Evolutionary conservation across 2,113 vertebrate genomes (phyloP), one percentile per base, ranked within the genome.

Genomic region (Nerophis lumbriciformis): DNA sequence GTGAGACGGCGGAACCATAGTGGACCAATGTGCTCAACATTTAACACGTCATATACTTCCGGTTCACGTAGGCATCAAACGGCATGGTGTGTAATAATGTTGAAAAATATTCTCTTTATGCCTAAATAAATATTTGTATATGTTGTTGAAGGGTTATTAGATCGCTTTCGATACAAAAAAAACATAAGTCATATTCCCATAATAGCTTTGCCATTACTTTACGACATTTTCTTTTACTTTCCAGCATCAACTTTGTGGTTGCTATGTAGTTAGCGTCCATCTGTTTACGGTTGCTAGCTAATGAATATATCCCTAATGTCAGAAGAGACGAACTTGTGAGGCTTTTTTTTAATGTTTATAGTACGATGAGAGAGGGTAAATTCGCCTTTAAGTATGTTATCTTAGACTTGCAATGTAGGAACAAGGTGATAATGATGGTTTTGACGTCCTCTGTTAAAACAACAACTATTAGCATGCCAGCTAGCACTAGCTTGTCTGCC

Each of bases 221-320:
- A 65, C 85, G 83, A 77, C 85, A 78, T 7, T 55, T 56, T 3
- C 10, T 3, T 63, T 50, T 11, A 13, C 65, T 80, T 85, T 87
- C 59, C 80, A 12, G 66, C 52, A 13, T 13, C 5, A 6, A 19
- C 54, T 45, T 47, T 28, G 38, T 54, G 61, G 86, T 88, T 88
- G 86, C 83, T 87, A 87, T 59, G 83, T 68, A 63, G 68, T 67
- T 53, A 73, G 83, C 80, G 82, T 87, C 83, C 67, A 0, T 71
- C 8, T 69, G 53, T 68, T 57, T 65, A 68, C 66, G 36, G 89
- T 88, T 90, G 83, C 84, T 75, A 87, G 69, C 85, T 77, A 81
- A 74, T 15, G 16, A 58, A 55, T 72, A 61, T n/a, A 10, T 54
- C 14, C 14, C 28, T 3, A 5, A 39, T 14, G 45, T 14, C 4